Base-by-base conservation (phyloP, 2,888 invertebrate species). In the Pilophorus perplexus region DNA sequence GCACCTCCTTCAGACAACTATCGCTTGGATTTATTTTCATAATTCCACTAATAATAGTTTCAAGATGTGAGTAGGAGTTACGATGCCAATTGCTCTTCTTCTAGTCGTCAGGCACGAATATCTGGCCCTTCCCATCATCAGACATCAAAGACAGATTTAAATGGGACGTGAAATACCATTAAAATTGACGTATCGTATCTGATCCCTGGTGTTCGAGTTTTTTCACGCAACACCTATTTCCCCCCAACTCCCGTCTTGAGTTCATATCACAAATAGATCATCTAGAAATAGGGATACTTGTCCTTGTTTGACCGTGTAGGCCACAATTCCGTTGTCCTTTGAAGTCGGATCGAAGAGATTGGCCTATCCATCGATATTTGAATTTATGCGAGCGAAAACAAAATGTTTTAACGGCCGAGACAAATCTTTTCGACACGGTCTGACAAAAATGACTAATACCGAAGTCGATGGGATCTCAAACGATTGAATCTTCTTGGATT, bases 181-280 rank as follows among this genome's bases (percentile, higher is more conserved):
- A 60, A 60, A 60, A 60, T 60, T 60, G 60, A 60, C 60, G 44
- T 60, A 44, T 60, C 60, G 60, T 28, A 60, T 60, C 46, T 57
- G 57, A 60, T 60, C 60, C 27, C 46, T 22, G 28, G 16, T 44
- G 59, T 59, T 59, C 59, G 42, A 42, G 37, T 37, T 28, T n/a
- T 37, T 37, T 25, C 54, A 37, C 18, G 28, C 28, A 10, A 37
- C 37, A 20, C 54, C 18, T 54, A 25, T 18, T 25, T 16, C 54
- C 33, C 54, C 20, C 52, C 16, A 20, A 8, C 22, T 18, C n/a
- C 27, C n/a, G 54, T 54, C 54, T 6, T 4, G 54, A 4, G 20
- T 28, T 54, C 20, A 10, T 16, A 6, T 54, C 54, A 20, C 18
- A 54, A 54, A 54, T 54, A 54, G 33, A 20, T 37, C 37, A 37